Evolutionary conservation across 2,797 vertebrate genomes (phyloP), one percentile per base, ranked within the genome.

Genomic region (Lacerta agilis): DNA sequence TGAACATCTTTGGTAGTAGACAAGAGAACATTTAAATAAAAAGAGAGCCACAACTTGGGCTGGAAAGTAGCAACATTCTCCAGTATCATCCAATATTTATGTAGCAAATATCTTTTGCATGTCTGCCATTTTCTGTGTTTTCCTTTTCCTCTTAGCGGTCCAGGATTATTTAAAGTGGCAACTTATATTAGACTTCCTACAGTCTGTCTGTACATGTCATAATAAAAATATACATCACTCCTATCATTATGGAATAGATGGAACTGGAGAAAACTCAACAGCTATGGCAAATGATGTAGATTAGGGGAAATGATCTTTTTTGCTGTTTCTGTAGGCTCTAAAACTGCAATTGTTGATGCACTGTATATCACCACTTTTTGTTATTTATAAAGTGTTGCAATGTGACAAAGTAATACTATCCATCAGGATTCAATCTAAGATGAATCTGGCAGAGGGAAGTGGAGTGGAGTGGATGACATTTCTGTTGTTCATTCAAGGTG

Each of bases 351-450:
- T 92, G 89, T 95, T 91, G 92, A 86, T 93, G 91, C 90, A 83
- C 91, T 90, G 84, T 87, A 91, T 94, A 93, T 94, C 87, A 90
- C 92, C 86, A 83, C 91, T 90, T 95, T 95, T 87, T 89, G 94
- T 95, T 95, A 95, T 95, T 95, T 96, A 95, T 92, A 89, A 95
- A 95, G 95, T 94, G 91, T 94, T 90, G 88, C 94, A 88, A 91
- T 88, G 93, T 93, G 94, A 94, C 90, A 94, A 94, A 96, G 94
- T 91, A 87, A 92, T 94, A 87, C 90, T 90, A 95, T 94, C 92
- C 93, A 95, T 97, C 96, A 96, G 94, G 77, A 94, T 94, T 91
- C 94, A 96, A 95, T 94, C 94, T 96, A 92, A 94, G 92, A 76
- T 91, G 91, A 94, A 95, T 94, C 89, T 95, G 95, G 95, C 94